phyloP scores from a whole-genome alignment of 2,888 invertebrate species.

The Tanypteryx hageni region DNA sequence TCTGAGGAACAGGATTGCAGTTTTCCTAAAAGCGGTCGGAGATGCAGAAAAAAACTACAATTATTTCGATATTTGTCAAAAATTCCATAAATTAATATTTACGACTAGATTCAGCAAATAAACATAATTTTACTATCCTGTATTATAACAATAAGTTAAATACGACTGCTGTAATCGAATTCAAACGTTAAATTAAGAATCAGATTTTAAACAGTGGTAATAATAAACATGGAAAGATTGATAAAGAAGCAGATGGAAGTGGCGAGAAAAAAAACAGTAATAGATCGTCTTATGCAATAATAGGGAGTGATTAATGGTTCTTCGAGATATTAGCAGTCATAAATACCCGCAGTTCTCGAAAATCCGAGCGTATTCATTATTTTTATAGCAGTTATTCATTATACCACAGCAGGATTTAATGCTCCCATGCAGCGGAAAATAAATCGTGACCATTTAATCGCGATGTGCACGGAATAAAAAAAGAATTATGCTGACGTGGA shows the following conservation, averaged over 20 bases:
- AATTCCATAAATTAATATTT: no score
- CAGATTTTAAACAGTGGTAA: not conserved
- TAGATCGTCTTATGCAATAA: slow-evolving; percentile 39
- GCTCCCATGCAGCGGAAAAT: slow-evolving; percentile 51
- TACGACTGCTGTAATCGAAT: no score
- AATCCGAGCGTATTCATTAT: slow-evolving; percentile 40
- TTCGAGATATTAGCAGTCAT: slow-evolving; percentile 55
- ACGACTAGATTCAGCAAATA: no score
- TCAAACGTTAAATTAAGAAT: not conserved
- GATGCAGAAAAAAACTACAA: no score
- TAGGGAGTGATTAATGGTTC: slow-evolving; percentile 48
- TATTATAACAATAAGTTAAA: no score
- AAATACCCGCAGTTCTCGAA: slow-evolving; percentile 36
- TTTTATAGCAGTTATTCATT: slow-evolving; percentile 59
- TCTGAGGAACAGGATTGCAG: no score
- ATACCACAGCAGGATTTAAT: slow-evolving; percentile 54
- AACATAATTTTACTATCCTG: no score
- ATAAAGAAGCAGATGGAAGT: slow-evolving; percentile 46
- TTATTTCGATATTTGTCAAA: no score
- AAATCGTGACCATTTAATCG: slow-evolving; percentile 57
- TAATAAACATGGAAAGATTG: slow-evolving; percentile 37
- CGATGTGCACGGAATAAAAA: slow-evolving; percentile 34
- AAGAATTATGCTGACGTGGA: not conserved
- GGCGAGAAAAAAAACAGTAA: slow-evolving; percentile 46
- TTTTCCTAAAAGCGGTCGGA: no score